A percentile compares a stretch with the other conserved stretches of the same genome.
Conservation (phyloP, 2,113 vertebrate species). For the Ovibos moschatus region DNA sequence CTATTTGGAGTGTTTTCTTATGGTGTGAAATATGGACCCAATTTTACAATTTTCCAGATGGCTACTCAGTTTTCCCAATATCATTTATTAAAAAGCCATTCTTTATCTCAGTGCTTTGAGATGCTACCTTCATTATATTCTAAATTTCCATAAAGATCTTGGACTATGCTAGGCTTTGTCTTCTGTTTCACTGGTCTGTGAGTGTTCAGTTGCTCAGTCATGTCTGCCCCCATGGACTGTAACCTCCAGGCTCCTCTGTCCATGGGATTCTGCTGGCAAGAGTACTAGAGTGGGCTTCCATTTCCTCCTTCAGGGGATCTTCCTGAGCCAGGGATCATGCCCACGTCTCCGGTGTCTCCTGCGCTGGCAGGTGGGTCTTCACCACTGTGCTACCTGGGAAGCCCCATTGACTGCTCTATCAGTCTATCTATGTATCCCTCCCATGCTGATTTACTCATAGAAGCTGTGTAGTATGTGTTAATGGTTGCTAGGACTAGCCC, state of each 20-base stretch:
- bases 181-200: neutral
- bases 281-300: neutral
- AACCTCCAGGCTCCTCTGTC: neutral
- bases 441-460: neutral
- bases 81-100: slow-evolving; percentile 28
- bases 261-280: neutral
- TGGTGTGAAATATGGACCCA: neutral
- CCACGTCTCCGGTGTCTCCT: neutral
- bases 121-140: neutral
- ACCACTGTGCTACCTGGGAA: neutral
- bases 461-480: neutral
- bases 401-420: rapidly evolving
- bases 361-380: neutral
- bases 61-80: neutral
- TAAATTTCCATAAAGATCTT: neutral
- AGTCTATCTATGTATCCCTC: rapidly evolving
- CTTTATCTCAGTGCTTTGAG: neutral
- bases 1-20: neutral
- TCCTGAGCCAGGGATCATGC: rapidly evolving
- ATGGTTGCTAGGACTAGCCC: neutral
- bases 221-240: neutral
- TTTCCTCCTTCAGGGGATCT: neutral
- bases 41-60: slow-evolving; percentile 34
- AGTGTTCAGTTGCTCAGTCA: neutral
- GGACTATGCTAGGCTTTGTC: neutral